These are phyloP conservation scores for Mylabris phalerata DNA, from an alignment of 1,140 invertebrate genomes.

Conservation along the genomic window DNA sequence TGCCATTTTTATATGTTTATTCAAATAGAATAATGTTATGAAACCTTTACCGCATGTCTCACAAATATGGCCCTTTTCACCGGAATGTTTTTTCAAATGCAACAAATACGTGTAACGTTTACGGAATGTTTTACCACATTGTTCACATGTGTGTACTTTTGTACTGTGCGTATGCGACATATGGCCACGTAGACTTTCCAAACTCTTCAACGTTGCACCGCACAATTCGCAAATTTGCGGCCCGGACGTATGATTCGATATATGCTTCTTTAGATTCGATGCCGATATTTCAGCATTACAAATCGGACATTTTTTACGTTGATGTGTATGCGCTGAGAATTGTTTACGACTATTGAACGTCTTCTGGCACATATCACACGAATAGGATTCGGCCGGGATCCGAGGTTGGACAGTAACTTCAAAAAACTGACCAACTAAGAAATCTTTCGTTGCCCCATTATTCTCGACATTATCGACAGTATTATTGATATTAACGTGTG, in stretches of 20 bases:
- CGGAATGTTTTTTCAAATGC: constrained; percentile 7
- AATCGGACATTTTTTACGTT: constrained; percentile 8
- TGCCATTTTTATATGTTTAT: constrained; percentile 10
- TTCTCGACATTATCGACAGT: neutral
- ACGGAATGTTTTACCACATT: constrained; percentile 4
- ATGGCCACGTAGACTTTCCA: constrained; percentile 7
- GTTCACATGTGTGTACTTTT: neutral
- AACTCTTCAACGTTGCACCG: neutral
- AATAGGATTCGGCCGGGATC: neutral
- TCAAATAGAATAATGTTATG: constrained; percentile 1
- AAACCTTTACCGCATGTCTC: constrained; percentile 9
- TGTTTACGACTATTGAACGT: neutral
- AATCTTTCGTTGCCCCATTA: too few species aligned
- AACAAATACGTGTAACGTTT: neutral
- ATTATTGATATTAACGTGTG: neutral
- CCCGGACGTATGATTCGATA: constrained; percentile 3
- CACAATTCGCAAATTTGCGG: constrained; percentile 9
- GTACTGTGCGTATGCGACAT: constrained; percentile 2
- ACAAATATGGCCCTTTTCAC: constrained; percentile 4
- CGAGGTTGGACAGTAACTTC: neutral
- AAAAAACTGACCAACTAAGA: neutral
- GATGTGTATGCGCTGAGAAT: neutral
- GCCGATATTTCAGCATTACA: constrained; percentile 3
- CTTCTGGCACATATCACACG: constrained; percentile 3
- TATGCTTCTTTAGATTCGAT: constrained; percentile 2